phyloP scores from a whole-genome alignment of 1,140 invertebrate species.

The Drosophila pectinifera region DNA sequence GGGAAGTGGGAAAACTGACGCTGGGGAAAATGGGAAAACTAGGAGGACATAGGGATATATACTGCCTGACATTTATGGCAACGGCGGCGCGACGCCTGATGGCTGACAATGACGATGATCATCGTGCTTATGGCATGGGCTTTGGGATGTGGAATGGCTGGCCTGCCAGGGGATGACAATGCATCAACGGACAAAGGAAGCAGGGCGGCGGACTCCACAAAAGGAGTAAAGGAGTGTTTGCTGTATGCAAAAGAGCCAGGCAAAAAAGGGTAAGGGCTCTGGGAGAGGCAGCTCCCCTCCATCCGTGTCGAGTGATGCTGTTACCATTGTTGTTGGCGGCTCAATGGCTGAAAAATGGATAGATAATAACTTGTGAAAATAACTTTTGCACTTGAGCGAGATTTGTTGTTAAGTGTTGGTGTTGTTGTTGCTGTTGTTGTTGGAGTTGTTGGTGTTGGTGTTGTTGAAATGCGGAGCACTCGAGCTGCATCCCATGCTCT shows the following conservation, averaged over 20 bases:
- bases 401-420: conserved; percentile 28
- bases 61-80: conserved; percentile 41
- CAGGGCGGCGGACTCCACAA: conserved; percentile 39
- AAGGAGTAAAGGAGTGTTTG: conserved; percentile 41
- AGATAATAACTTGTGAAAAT: conserved; percentile 83
- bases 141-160: conserved; percentile 11
- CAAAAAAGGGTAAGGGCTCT: neutral
- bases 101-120: conserved; percentile 13
- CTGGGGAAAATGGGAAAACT: conserved; percentile 8
- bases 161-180: conserved; percentile 54
- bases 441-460: conserved; percentile 27
- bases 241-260: conserved; percentile 31
- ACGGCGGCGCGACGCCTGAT: conserved; percentile 8
- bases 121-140: neutral
- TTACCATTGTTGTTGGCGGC: conserved; percentile 61
- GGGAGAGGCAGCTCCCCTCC: conserved; percentile 5
- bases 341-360: conserved; percentile 78
- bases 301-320: conserved; percentile 42
- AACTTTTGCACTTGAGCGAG: conserved; percentile 75
- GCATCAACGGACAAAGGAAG: conserved; percentile 50
- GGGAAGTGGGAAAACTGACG: neutral
- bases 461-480: conserved; percentile 30
- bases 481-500: conserved; percentile 7
- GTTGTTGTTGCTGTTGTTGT: conserved; percentile 28
- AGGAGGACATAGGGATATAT: conserved; percentile 32